Conservation (phyloP, 2,888 invertebrate genomes). For the Eustalomyia histrio region DNA sequence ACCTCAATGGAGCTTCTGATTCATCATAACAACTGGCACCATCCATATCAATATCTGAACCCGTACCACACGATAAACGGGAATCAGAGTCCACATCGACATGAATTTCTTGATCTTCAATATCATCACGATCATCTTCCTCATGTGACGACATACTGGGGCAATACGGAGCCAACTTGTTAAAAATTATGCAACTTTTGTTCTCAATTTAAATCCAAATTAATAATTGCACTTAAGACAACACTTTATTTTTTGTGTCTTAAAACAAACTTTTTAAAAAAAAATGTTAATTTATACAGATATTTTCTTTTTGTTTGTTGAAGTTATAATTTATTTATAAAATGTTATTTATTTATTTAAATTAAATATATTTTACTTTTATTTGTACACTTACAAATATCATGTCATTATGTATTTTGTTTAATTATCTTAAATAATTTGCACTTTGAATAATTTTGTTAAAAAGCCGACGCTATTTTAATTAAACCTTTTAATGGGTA, state of each 20-base stretch:
- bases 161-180: conserved; percentile 72
- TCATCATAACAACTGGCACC: conserved; percentile 79
- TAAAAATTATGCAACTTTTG: not conserved
- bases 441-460: conserved; percentile 18
- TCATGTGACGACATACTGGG: conserved; percentile 75
- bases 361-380: not conserved
- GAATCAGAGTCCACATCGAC: conserved; percentile 80
- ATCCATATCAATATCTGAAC: conserved; percentile 79
- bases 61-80: conserved; percentile 78
- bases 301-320: not conserved
- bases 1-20: conserved; percentile 79
- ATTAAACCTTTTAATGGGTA: not conserved
- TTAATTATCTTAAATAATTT: conserved; percentile 12
- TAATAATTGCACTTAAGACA: not conserved
- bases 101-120: conserved; percentile 79
- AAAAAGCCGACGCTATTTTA: conserved; percentile 39
- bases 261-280: too few relatives aligned
- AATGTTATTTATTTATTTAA: not conserved
- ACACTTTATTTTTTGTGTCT: not conserved
- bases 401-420: not conserved
- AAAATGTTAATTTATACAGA: not conserved
- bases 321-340: not conserved
- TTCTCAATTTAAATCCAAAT: not conserved
- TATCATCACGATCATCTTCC: conserved; percentile 77
- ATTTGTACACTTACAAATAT: not conserved